Conservation (phyloP, 1,140 invertebrate genomes). For the Saccostrea echinata region DNA sequence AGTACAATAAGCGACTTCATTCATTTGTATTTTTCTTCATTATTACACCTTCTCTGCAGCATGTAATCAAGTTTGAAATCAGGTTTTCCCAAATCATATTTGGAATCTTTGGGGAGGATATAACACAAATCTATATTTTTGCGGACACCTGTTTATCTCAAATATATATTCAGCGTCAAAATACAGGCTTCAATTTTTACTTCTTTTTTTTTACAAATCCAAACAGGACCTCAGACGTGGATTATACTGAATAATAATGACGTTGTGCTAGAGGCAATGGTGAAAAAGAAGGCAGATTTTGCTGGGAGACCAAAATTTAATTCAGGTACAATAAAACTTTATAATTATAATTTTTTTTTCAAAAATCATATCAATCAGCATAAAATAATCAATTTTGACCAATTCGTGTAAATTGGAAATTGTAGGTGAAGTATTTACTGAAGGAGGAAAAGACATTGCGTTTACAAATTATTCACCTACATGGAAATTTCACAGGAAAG, state of each 20-base stretch:
- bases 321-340: conserved; percentile 46
- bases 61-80: neutral
- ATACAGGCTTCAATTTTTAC: too few species aligned
- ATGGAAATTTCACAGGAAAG: conserved; percentile 48
- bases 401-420: neutral
- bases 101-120: neutral
- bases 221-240: conserved; percentile 26
- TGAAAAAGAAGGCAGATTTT: conserved; percentile 52
- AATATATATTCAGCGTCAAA: too few species aligned
- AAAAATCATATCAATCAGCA: neutral
- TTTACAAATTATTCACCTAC: conserved; percentile 26
- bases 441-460: conserved; percentile 47
- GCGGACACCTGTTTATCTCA: too few species aligned
- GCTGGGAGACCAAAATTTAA: conserved; percentile 46
- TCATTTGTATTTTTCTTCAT: too few species aligned
- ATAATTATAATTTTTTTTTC: neutral
- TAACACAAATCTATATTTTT: too few species aligned
- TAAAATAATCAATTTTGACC: neutral
- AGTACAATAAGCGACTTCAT: too few species aligned
- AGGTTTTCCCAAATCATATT: neutral
- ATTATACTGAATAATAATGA: conserved; percentile 52
- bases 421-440: conserved; percentile 34
- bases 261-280: conserved; percentile 45
- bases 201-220: neutral
- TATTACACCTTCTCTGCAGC: too few species aligned